These are phyloP conservation scores for Leptodactylus fallax DNA, from an alignment of 2,797 vertebrate species.

Conservation along the genomic window DNA sequence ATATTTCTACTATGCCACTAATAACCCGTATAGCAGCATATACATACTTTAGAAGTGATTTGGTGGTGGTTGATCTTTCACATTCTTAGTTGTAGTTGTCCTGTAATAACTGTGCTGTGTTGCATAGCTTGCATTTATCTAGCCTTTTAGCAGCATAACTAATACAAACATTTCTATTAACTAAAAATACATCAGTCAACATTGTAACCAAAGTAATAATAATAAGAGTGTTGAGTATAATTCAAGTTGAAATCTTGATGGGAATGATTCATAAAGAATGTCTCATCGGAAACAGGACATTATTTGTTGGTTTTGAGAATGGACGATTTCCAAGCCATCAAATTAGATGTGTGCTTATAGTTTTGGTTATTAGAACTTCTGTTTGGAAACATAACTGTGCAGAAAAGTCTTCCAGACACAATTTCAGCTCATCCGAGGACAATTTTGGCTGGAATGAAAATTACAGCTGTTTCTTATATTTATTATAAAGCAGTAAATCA, in stretches of 20 bases:
- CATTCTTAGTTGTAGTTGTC: background rate
- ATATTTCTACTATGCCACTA: no score
- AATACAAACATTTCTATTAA: constrained; percentile 23
- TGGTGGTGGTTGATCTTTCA: background rate
- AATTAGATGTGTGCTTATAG: constrained; percentile 52
- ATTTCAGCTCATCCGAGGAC: constrained; percentile 35
- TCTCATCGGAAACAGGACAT: constrained; percentile 46
- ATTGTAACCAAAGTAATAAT: constrained; percentile 1
- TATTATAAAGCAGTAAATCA: constrained; percentile 26
- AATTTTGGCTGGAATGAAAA: constrained; percentile 48
- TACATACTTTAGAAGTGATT: no score
- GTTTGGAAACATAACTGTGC: constrained; percentile 55
- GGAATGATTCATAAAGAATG: constrained; percentile 31
- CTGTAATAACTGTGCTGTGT: background rate
- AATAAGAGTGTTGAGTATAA: constrained; percentile 29
- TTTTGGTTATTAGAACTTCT: constrained; percentile 58
- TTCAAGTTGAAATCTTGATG: constrained; percentile 38
- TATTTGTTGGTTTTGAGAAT: constrained; percentile 44
- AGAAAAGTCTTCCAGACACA: constrained; percentile 48
- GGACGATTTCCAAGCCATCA: constrained; percentile 51
- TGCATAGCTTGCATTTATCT: background rate
- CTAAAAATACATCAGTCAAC: constrained; percentile 8
- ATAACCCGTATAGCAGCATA: no score
- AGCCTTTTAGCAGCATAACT: background rate
- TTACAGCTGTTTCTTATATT: constrained; percentile 57